Conservation (phyloP, 2,888 invertebrate species). For the Philaethria dido region DNA sequence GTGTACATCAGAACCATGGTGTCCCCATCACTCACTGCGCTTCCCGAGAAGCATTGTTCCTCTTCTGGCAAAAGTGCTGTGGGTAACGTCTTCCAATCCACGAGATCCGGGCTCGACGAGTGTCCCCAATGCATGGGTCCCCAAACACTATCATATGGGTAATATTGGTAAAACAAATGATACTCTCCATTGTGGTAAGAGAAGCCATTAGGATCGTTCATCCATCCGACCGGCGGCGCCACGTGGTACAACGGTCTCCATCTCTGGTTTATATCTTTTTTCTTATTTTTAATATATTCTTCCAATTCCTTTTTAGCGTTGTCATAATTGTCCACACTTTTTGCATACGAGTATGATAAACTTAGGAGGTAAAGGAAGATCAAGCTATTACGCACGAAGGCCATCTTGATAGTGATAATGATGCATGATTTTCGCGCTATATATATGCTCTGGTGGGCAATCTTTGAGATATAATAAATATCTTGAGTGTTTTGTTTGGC, state of each 20-base stretch:
- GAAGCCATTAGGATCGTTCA: conserved; percentile 84
- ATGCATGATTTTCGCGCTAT: conserved; percentile 11
- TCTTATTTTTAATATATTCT: conserved; percentile 64
- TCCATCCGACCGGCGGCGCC: conserved; percentile 78
- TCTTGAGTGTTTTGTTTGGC: conserved; percentile 44
- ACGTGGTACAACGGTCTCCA: conserved; percentile 71
- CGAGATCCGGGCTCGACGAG: conserved; percentile 70
- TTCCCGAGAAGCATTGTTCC: conserved; percentile 77
- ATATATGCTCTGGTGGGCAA: conserved; percentile 26
- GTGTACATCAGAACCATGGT: conserved; percentile 71
- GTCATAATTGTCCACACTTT: conserved; percentile 48
- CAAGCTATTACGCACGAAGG: conserved; percentile 36
- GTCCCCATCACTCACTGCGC: conserved; percentile 69
- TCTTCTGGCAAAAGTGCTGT: conserved; percentile 76
- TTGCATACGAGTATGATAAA: conserved; percentile 48
- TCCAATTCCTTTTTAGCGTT: conserved; percentile 56
- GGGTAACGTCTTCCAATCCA: conserved; percentile 76
- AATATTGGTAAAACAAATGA: conserved; percentile 82
- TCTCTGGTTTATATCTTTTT: conserved; percentile 61
- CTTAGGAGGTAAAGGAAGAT: conserved; percentile 49
- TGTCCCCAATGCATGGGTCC: conserved; percentile 84
- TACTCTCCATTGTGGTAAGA: conserved; percentile 76
- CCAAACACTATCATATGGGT: conserved; percentile 74
- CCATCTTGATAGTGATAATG: conserved; percentile 41
- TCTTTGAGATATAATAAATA: conserved; percentile 26